A percentile compares a stretch with the other conserved stretches of the same genome.
phyloP scores from a whole-genome alignment of 1,140 invertebrate genomes.

The Fragariocoptes setiger region DNA sequence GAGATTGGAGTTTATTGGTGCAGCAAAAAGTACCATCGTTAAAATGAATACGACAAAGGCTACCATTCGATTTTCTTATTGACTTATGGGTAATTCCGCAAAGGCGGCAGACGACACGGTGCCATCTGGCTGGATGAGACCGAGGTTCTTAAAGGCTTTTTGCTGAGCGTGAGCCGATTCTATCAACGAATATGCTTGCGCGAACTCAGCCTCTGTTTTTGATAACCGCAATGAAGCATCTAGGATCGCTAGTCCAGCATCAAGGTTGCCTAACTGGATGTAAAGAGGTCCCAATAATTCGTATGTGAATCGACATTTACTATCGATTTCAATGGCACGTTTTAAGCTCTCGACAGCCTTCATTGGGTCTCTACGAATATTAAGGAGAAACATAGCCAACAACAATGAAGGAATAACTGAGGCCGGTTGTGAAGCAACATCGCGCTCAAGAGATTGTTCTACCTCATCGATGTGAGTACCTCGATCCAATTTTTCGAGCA shows the following conservation, averaged over 20 bases:
- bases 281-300: slow-evolving; percentile 74
- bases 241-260: slow-evolving; percentile 45
- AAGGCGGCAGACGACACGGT: too few species aligned
- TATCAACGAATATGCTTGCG: slow-evolving; percentile 47
- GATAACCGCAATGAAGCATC: slow-evolving; percentile 55
- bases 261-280: slow-evolving; percentile 57
- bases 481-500: neutral
- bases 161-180: slow-evolving; percentile 56
- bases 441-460: neutral
- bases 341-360: slow-evolving; percentile 24
- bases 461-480: slow-evolving; percentile 1
- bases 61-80: too few species aligned
- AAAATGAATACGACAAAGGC: too few species aligned
- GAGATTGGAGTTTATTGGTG: too few species aligned
- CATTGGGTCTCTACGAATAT: slow-evolving; percentile 45
- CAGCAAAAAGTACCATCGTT: too few species aligned
- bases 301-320: slow-evolving; percentile 69
- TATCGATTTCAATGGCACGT: slow-evolving; percentile 50
- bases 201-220: slow-evolving; percentile 49
- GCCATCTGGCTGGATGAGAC: too few species aligned
- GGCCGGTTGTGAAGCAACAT: slow-evolving; percentile 38
- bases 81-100: too few species aligned
- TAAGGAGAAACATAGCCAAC: slow-evolving; percentile 48
- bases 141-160: slow-evolving; percentile 39
- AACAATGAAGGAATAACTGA: slow-evolving; percentile 45